A percentile compares a stretch with the other conserved stretches of the same genome.
Conservation (phyloP, 2,797 vertebrate genomes). For the Fringilla coelebs region DNA sequence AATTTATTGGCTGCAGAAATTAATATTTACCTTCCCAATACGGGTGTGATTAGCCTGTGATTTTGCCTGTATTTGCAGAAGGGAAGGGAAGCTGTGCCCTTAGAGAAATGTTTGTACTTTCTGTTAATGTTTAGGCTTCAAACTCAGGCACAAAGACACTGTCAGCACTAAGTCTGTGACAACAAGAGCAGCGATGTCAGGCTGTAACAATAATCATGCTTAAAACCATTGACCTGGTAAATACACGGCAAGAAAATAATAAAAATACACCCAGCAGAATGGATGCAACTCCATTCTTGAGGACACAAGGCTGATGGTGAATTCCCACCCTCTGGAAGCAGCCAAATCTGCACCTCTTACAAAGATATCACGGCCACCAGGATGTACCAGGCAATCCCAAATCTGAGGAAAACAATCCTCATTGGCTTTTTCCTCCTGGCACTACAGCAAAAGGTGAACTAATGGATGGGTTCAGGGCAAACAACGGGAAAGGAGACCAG, state of each 20-base stretch:
- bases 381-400: background rate
- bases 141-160: background rate
- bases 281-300: background rate
- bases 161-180: background rate
- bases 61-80: background rate
- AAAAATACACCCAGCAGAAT: background rate
- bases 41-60: rapidly evolving
- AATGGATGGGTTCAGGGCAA: background rate
- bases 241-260: background rate
- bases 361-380: background rate
- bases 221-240: background rate
- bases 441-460: background rate
- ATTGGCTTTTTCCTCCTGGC: background rate
- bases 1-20: background rate
- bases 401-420: background rate
- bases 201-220: background rate
- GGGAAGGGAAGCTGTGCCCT: background rate
- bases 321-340: background rate
- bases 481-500: background rate
- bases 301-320: background rate
- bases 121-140: background rate
- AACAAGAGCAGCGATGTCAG: background rate
- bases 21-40: background rate
- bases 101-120: background rate
- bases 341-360: background rate